phyloP scores from a whole-genome alignment of 1,140 invertebrate species.

The Patella vulgata region DNA sequence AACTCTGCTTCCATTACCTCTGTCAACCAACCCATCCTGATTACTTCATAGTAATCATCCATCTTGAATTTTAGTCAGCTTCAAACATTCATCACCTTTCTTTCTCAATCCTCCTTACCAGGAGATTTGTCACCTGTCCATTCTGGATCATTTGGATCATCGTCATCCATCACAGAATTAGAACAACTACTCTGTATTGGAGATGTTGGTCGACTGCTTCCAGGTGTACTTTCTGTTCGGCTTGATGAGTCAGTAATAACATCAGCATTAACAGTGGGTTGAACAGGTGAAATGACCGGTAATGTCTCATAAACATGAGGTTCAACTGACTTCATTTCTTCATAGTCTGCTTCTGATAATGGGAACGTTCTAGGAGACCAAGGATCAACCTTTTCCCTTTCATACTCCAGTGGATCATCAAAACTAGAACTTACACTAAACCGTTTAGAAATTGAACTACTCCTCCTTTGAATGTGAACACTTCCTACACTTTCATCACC shows the following conservation, averaged over 20 bases:
- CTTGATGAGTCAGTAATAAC: too few species aligned
- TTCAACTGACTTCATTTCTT: constrained; percentile 74
- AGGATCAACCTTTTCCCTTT: constrained; percentile 68
- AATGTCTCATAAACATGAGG: constrained; percentile 18
- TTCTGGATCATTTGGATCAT: constrained; percentile 84
- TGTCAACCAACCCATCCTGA: too few species aligned
- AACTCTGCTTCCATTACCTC: too few species aligned
- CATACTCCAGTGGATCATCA: constrained; percentile 9
- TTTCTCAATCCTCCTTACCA: too few species aligned
- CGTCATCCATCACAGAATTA: constrained; percentile 74
- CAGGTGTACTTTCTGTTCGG: constrained; percentile 24
- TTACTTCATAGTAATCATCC: too few species aligned
- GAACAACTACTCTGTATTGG: constrained; percentile 67
- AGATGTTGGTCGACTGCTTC: constrained; percentile 35
- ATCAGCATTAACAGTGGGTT: constrained; percentile 25
- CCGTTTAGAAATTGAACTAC: constrained; percentile 18
- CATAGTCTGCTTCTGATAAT: constrained; percentile 76
- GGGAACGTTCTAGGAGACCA: constrained; percentile 82
- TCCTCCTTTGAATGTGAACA: background rate
- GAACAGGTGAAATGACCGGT: constrained; percentile 46
- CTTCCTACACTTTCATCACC: background rate
- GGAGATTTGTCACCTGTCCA: constrained; percentile 68
- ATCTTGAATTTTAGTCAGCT: too few species aligned
- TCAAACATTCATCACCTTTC: too few species aligned
- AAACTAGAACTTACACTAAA: constrained; percentile 11